phyloP scores from a whole-genome alignment of 2,888 invertebrate species.

The Patella pellucida region DNA sequence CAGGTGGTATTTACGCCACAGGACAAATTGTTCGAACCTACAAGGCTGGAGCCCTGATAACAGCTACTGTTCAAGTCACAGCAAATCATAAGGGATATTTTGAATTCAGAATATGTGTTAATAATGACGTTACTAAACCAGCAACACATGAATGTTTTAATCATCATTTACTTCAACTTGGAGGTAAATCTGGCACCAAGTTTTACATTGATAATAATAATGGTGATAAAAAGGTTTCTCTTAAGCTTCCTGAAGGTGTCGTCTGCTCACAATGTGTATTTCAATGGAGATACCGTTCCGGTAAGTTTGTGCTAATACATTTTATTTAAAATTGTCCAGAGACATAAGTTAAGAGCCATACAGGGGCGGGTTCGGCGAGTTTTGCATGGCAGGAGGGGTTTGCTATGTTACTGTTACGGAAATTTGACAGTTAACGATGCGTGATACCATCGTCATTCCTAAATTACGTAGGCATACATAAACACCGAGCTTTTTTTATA shows the following conservation, averaged over 20 bases:
- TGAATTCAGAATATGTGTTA: constrained; percentile 61
- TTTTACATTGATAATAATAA: constrained; percentile 1
- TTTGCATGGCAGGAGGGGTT: no score
- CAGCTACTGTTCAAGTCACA: constrained; percentile 54
- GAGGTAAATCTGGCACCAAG: constrained; percentile 18
- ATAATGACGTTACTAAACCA: constrained; percentile 29
- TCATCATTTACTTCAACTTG: constrained; percentile 32
- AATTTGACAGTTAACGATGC: no score
- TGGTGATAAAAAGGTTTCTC: constrained; percentile 11
- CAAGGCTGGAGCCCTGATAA: constrained; percentile 49
- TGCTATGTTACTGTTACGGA: no score
- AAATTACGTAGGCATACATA: no score
- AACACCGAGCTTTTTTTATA: no score
- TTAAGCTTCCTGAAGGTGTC: constrained; percentile 32
- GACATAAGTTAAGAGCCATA: no score
- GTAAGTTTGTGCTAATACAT: constrained; percentile 24
- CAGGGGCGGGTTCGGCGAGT: no score
- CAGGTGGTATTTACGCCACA: constrained; percentile 56
- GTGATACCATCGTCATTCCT: no score
- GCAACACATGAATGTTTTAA: constrained; percentile 44
- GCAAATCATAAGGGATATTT: constrained; percentile 64
- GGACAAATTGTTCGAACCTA: constrained; percentile 54
- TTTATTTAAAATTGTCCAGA: no score
- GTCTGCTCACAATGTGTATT: constrained; percentile 42
- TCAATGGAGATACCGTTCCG: constrained; percentile 47